Evolutionary conservation across 2,797 vertebrate genomes (phyloP).

Genomic region (Lacerta bilineata): DNA sequence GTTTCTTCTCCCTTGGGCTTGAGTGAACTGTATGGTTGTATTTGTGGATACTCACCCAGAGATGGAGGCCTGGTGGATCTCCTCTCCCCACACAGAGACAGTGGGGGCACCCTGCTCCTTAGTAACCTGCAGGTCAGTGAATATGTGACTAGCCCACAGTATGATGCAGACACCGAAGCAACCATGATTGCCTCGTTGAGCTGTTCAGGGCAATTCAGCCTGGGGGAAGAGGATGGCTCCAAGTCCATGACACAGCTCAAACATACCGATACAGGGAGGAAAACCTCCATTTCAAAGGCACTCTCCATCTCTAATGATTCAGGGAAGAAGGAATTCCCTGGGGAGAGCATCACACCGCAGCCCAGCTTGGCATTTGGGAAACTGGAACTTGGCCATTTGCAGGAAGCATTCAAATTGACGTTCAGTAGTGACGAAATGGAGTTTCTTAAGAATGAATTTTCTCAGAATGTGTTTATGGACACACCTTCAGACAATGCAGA

Average conservation of each 20-base stretch:
- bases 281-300: background rate
- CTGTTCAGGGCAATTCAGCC: slow-evolving; percentile 36
- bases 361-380: background rate
- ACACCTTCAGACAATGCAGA: slow-evolving; percentile 23
- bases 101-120: slow-evolving; percentile 22
- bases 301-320: fast-evolving
- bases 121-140: background rate
- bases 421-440: slow-evolving; percentile 50
- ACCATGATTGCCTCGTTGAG: background rate
- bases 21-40: background rate
- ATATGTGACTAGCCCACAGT: background rate
- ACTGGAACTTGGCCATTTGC: slow-evolving; percentile 33
- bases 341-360: slow-evolving; percentile 40
- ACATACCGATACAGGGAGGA: background rate
- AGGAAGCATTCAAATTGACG: slow-evolving; percentile 42
- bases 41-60: slow-evolving; percentile 24
- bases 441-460: slow-evolving; percentile 54
- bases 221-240: background rate
- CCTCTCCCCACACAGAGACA: background rate
- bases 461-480: slow-evolving; percentile 55
- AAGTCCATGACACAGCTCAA: background rate
- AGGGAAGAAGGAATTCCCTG: background rate
- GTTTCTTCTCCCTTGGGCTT: slow-evolving; percentile 4
- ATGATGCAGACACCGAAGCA: slow-evolving; percentile 46
- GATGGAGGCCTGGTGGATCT: background rate